A percentile compares a stretch with the other conserved stretches of the same genome.
These are phyloP conservation scores for Amphipoea lucens DNA, from an alignment of 2,888 invertebrate genomes.

Conservation along the genomic window DNA sequence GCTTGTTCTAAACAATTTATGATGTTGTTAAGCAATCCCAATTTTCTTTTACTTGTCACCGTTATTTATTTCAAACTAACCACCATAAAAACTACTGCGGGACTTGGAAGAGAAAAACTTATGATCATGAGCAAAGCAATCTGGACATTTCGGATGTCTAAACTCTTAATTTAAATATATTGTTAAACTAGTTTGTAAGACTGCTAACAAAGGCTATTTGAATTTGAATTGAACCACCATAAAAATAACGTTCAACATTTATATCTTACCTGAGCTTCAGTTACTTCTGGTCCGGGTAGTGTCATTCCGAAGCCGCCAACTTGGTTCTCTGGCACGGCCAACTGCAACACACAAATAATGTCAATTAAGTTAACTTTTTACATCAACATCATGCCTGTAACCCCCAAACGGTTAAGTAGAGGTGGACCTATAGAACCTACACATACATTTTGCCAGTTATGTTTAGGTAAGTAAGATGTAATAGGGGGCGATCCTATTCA, in stretches of 20 bases:
- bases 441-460: too few species aligned
- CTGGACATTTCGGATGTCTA: too few species aligned
- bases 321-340: constrained; percentile 71
- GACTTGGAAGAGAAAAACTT: too few species aligned
- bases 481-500: neutral
- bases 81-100: too few species aligned
- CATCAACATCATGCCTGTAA: neutral
- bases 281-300: constrained; percentile 87
- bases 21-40: neutral
- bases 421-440: too few species aligned
- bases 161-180: too few species aligned
- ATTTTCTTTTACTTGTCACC: neutral
- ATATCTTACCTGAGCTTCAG: constrained; percentile 90
- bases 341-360: constrained; percentile 66
- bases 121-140: too few species aligned
- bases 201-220: too few species aligned
- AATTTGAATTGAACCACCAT: too few species aligned
- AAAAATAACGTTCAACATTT: constrained; percentile 3
- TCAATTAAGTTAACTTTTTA: constrained; percentile 23
- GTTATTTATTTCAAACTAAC: neutral
- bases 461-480: too few species aligned
- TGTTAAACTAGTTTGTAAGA: too few species aligned
- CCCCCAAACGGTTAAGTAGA: neutral
- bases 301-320: constrained; percentile 72
- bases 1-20: neutral